Base-by-base conservation (phyloP, 2,888 invertebrate genomes). In the Apoderus coryli region DNA sequence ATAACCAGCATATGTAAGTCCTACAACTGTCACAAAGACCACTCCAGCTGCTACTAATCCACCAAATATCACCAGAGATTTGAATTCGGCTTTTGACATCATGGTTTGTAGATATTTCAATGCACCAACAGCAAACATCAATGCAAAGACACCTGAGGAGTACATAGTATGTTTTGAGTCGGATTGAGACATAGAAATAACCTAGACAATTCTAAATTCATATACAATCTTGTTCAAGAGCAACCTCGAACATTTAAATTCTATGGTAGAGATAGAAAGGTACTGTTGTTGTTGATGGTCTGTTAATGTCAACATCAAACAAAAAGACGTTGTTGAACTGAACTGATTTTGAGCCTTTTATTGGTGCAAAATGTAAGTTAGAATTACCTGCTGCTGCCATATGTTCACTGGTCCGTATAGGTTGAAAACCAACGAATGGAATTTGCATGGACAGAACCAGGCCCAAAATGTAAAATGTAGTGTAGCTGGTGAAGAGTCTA, bases 341-440 rank as follows among this genome's bases (percentile, higher is more conserved):
- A n/a, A n/a, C n/a, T n/a, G n/a, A n/a, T n/a, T n/a, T n/a, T n/a
- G n/a, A n/a, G n/a, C n/a, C n/a, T n/a, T n/a, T n/a, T n/a, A n/a
- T n/a, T n/a, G n/a, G n/a, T n/a, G n/a, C n/a, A n/a, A n/a, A n/a
- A n/a, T n/a, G n/a, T n/a, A 19, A 19, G 7, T 19, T 7, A 19
- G 19, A 7, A 19, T 44, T 57, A 80, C 82, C 84, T 49, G 85
- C 77, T 19, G 98, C 93, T 22, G 98, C 96, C 98, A 99, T 98
- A 54, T 98, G 98, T 61, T 98, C 98, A 52, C 93, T 93, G 3
- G 98, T 98, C 32, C 95, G 69, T 38, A 98, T 92, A 5, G 98
- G 98, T 61, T 98, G 98, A 64, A 98, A 98, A 12, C 96, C 96
- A 29, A 86, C 86, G 54, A 88, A 86, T 4, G 88, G 86, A 45